phyloP scores from a whole-genome alignment of 2,113 vertebrate species.

The Capricornis sumatraensis region DNA sequence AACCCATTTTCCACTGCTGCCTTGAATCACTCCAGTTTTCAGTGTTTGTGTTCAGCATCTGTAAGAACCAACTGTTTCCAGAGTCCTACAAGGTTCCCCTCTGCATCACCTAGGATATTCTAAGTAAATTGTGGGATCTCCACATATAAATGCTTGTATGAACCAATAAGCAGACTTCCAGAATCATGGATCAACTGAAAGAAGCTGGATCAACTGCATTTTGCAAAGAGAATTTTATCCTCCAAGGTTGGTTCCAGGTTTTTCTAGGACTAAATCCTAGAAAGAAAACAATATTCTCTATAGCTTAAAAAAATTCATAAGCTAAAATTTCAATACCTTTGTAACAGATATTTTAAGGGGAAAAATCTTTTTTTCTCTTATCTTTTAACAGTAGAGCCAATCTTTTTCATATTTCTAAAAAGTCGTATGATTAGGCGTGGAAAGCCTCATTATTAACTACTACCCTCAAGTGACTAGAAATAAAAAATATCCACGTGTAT shows the following conservation, averaged over 20 bases:
- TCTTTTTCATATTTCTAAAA: background rate
- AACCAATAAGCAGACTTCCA: background rate
- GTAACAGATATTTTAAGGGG: background rate
- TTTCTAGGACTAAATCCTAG: background rate
- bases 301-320: background rate
- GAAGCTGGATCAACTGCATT: background rate
- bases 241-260: background rate
- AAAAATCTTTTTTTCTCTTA: background rate
- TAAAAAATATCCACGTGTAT: background rate
- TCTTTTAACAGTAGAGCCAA: background rate
- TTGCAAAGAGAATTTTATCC: constrained; percentile 9
- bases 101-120: background rate
- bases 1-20: background rate
- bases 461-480: background rate
- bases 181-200: background rate
- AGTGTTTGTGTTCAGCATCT: background rate
- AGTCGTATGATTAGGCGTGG: background rate
- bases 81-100: background rate
- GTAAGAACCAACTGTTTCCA: background rate
- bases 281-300: background rate
- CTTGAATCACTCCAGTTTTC: background rate
- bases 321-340: background rate
- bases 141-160: background rate
- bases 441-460: background rate
- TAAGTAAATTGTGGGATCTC: background rate